Base-by-base conservation (phyloP, 1,140 invertebrate genomes). In the Sarcophaga peregrina region DNA sequence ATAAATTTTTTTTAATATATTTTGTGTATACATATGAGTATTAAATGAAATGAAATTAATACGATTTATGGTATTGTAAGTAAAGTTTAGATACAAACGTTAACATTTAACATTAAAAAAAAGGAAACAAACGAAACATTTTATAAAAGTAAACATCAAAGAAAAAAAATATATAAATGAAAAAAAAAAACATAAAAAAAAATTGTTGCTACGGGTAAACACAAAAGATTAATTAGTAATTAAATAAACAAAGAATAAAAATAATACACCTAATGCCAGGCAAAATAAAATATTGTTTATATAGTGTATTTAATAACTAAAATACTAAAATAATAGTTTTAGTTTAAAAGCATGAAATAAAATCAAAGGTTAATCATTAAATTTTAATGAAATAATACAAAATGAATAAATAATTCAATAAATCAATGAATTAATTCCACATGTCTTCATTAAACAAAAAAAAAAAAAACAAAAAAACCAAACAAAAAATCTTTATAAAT, bases 151-250 rank as follows among this genome's bases (percentile, higher is more conserved):
- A 37, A 37, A 37, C 1, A 78, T 78, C 47, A 25, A n/a, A 78
- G 50, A 78, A 78, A 78, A 48, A 48, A 48, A 45, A 13, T 48
- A 78, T 25, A 52, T 4, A 78, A 52, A 78, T n/a, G n/a, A 78
- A 78, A 78, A 78, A 48, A 48, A 48, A 45, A 13, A 76, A 78
- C 25, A 52, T 4, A 78, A 52, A 78, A 78, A 78, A 75, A 78
- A 25, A 78, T 78, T 78, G 75, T 78, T 78, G 50, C 75, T 78
- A 78, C 75, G 75, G 75, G 75, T 78, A 78, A 78, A 78, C 17
- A 20, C 1, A 50, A 78, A 78, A 68, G 50, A 50, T 17, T 17
- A 78, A 20, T 50, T 78, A 78, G 47, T 78, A 78, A 78, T 50
- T 25, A 78, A 50, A 78, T 20, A 78, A 76, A 11, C 45, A 75